These are phyloP conservation scores for Acanthochromis polyacanthus DNA, from an alignment of 2,113 vertebrate genomes.

Conservation along the genomic window DNA sequence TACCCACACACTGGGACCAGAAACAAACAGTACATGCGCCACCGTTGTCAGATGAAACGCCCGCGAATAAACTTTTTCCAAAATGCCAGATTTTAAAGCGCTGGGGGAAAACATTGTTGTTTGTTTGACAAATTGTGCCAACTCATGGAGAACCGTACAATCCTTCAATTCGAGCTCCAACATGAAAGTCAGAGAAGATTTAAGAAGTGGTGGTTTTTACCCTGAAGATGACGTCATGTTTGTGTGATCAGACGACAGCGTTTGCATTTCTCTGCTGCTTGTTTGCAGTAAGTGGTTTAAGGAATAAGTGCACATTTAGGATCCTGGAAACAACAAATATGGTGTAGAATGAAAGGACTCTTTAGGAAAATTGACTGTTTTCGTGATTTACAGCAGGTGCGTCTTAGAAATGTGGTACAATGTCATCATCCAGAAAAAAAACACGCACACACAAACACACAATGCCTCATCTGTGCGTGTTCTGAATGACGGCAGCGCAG, in stretches of 20 bases:
- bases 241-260: slow-evolving; percentile 28
- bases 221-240: slow-evolving; percentile 8
- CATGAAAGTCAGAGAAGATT: neutral
- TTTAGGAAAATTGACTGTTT: slow-evolving; percentile 25
- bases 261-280: slow-evolving; percentile 14
- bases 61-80: slow-evolving; percentile 21
- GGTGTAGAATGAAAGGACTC: neutral
- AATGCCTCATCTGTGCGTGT: neutral
- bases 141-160: slow-evolving; percentile 34
- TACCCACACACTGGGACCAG: slow-evolving; percentile 30
- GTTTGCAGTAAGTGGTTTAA: slow-evolving; percentile 47
- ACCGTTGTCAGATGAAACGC: slow-evolving; percentile 33
- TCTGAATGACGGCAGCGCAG: slow-evolving; percentile 21
- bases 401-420: slow-evolving; percentile 24
- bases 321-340: slow-evolving; percentile 26
- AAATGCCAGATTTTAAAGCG: slow-evolving; percentile 3
- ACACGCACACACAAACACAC: slow-evolving; percentile 5
- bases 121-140: slow-evolving; percentile 47
- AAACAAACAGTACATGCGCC: slow-evolving; percentile 28
- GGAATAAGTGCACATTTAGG: slow-evolving; percentile 43
- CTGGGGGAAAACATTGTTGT: slow-evolving; percentile 11
- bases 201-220: slow-evolving; percentile 20
- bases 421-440: slow-evolving; percentile 26
- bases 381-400: slow-evolving; percentile 51
- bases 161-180: slow-evolving; percentile 26